Evolutionary conservation across 2,113 vertebrate genomes (phyloP), one percentile per base, ranked within the genome.

Genomic region (Pterocles burchelli): DNA sequence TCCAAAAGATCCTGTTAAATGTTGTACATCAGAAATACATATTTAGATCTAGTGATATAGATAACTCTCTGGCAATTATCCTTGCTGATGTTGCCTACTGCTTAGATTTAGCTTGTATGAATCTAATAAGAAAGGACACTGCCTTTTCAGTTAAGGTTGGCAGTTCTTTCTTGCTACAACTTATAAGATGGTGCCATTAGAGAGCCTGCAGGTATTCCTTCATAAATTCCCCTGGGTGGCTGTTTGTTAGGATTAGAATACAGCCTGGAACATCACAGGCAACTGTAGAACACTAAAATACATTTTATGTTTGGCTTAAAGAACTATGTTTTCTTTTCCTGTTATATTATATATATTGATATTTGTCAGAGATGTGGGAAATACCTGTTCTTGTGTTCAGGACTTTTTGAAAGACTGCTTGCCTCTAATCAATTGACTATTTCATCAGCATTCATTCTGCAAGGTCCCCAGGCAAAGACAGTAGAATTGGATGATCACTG

Each of bases 401-500:
- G 96, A 91, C 66, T 77, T 86, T 82, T 88, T 92, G 82, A 91
- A 94, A 96, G 90, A 61, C 66, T 81, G 68, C 57, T 89, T 87
- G 86, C 94, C 81, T 95, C 88, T 91, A 95, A 96, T 95, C 95
- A 97, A 95, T 91, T 95, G 95, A 83, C 91, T 92, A 79, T 97
- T 95, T 88, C 90, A 94, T 90, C 80, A 91, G 84, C 92, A 80
- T 91, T 90, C 55, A 34, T 72, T 88, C 89, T 62, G 36, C 0
- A 5, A 89, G 90, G 46, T 88, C 91, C 87, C 72, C 79, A 94
- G 78, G 94, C 86, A 89, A 95, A 95, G 82, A 61, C 94, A 74
- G 58, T 84, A 95, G 96, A 90, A 91, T 72, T 91, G 88, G 73
- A 93, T 51, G 86, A 95, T 95, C 77, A 81, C 66, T 89, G 76